Conservation (phyloP, 2,113 vertebrate genomes). For the Sprattus sprattus region DNA sequence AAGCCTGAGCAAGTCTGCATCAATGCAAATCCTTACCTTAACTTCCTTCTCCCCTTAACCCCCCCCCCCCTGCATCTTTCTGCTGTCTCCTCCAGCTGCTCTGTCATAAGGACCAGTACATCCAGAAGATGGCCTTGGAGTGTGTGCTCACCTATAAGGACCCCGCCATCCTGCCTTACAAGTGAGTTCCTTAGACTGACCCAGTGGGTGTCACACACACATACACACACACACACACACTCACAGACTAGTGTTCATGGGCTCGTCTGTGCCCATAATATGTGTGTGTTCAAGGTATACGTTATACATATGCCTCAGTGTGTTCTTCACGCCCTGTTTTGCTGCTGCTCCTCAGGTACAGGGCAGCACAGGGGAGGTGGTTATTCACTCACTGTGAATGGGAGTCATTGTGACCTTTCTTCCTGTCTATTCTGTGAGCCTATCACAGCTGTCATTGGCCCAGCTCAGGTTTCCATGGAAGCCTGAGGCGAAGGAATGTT, state of each 20-base stretch:
- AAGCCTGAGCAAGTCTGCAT: not conserved
- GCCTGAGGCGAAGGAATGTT: too few relatives aligned
- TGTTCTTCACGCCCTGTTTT: too few relatives aligned
- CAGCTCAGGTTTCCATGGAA: too few relatives aligned
- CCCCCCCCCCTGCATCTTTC: not conserved
- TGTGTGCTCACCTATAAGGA: slow-evolving; percentile 92
- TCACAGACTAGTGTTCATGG: not conserved
- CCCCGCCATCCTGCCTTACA: slow-evolving; percentile 85
- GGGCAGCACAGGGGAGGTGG: too few relatives aligned
- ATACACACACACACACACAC: not conserved
- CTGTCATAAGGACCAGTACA: slow-evolving; percentile 88
- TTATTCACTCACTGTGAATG: too few relatives aligned
- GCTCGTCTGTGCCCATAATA: too few relatives aligned
- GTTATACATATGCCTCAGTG: too few relatives aligned
- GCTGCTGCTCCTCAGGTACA: too few relatives aligned
- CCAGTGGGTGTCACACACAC: not conserved
- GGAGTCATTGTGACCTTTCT: too few relatives aligned
- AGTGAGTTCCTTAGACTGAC: slow-evolving; percentile 67
- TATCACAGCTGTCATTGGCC: too few relatives aligned
- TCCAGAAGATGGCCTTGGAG: slow-evolving; percentile 86
- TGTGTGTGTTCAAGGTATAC: too few relatives aligned
- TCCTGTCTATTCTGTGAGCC: too few relatives aligned
- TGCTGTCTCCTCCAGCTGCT: slow-evolving; percentile 75
- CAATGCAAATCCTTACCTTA: not conserved
- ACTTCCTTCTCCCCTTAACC: not conserved